Percentiles rank a stretch among this genome's conserved stretches.
Conservation (phyloP, 2,113 vertebrate genomes). For the Jacana jacana region DNA sequence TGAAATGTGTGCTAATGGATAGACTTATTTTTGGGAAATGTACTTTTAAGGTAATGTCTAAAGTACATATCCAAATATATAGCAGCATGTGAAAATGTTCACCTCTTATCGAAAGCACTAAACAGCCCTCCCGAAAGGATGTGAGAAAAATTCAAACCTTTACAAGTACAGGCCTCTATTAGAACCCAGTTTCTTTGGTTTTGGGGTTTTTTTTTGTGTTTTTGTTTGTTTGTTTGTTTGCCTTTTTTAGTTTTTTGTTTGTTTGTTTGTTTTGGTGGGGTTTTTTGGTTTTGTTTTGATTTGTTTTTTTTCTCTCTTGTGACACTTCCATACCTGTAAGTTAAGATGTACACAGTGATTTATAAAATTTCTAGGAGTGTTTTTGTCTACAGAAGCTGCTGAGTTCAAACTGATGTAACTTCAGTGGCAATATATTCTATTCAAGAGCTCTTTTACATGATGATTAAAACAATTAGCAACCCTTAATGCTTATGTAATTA, state of each 20-base stretch:
- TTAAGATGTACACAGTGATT: accelerated
- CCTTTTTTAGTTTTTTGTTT: no score
- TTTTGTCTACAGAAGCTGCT: background rate
- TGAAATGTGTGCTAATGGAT: background rate
- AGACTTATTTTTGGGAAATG: background rate
- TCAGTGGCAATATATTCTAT: no score
- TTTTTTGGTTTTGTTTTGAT: no score
- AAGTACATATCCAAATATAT: background rate
- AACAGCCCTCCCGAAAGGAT: background rate
- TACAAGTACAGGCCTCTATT: background rate
- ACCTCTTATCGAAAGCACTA: background rate
- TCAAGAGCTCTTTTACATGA: background rate
- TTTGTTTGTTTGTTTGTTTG: no score
- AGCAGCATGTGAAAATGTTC: background rate
- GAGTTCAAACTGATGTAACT: background rate
- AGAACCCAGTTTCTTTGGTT: background rate
- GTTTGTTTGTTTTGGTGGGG: no score
- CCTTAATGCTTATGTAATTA: background rate
- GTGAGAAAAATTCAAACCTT: background rate
- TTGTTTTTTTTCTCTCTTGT: no score
- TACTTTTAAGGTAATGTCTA: background rate
- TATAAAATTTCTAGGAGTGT: background rate
- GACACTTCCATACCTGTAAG: background rate
- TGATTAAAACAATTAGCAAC: background rate
- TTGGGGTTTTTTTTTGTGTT: no score